Evolutionary conservation across 2,888 invertebrate genomes (phyloP).

Genomic region (Protonemura montana): DNA sequence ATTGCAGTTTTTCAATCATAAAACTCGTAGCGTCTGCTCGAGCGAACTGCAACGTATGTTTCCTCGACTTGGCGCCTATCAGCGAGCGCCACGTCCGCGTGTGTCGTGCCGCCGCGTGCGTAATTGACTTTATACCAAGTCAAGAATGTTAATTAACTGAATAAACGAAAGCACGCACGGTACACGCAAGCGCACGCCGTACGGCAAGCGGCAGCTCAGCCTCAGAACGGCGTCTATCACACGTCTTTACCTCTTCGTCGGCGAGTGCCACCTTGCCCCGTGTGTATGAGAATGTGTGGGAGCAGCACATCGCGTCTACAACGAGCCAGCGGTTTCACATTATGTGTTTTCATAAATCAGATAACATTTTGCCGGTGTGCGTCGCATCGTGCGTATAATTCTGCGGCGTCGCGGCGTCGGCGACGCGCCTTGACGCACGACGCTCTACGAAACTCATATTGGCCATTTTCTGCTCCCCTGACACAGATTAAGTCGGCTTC

Average conservation of each 20-base stretch:
- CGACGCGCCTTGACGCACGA: constrained; percentile 23
- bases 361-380: constrained; percentile 25
- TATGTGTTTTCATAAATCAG: constrained; percentile 46
- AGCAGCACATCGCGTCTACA: not conserved
- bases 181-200: not conserved
- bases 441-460: constrained; percentile 58
- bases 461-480: constrained; percentile 62
- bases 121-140: not conserved
- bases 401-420: constrained; percentile 38
- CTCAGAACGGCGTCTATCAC: not conserved
- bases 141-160: constrained; percentile 31
- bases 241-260: constrained; percentile 34
- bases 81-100: not conserved
- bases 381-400: constrained; percentile 40
- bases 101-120: not conserved
- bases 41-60: no score
- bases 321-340: constrained; percentile 30
- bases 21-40: not conserved
- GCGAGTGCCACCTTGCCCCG: not conserved
- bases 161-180: constrained; percentile 2
- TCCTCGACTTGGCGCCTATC: not conserved
- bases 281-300: constrained; percentile 24
- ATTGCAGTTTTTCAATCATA: not conserved
- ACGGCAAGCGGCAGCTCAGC: not conserved
- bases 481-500: constrained; percentile 67